Evolutionary conservation across 2,888 invertebrate genomes (phyloP).

Genomic region (Gymnosoma rotundatum): DNA sequence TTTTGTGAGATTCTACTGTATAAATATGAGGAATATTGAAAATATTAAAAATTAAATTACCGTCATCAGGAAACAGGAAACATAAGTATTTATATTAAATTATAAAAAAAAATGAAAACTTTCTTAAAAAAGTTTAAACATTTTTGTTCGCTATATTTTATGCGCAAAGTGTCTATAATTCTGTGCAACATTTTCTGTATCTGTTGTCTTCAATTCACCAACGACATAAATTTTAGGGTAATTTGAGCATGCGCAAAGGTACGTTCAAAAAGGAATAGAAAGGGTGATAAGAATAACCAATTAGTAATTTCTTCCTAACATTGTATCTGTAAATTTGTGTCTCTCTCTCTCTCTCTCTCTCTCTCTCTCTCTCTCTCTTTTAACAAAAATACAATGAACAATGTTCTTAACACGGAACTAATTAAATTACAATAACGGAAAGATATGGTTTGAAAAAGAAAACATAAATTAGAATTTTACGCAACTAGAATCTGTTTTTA

Average conservation of each 20-base stretch:
- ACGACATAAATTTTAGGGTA: background rate
- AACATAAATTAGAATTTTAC: slow-evolving; percentile 7
- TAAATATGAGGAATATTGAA: too few relatives aligned
- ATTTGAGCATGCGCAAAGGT: background rate
- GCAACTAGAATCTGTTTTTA: background rate
- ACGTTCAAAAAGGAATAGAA: background rate
- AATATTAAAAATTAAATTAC: too few relatives aligned
- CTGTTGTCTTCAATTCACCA: background rate
- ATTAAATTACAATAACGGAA: slow-evolving; percentile 56
- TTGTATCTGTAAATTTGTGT: background rate
- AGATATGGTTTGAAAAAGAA: slow-evolving; percentile 24
- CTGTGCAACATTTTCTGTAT: too few relatives aligned
- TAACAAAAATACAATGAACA: slow-evolving; percentile 1
- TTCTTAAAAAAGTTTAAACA: too few relatives aligned
- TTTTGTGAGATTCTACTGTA: slow-evolving; percentile 30
- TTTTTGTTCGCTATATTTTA: too few relatives aligned
- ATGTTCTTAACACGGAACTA: slow-evolving; percentile 53
- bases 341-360: background rate
- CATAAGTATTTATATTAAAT: too few relatives aligned
- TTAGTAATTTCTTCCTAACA: slow-evolving; percentile 50
- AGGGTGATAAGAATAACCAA: slow-evolving; percentile 13
- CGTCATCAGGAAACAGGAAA: too few relatives aligned
- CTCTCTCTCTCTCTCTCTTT: background rate
- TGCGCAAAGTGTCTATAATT: too few relatives aligned
- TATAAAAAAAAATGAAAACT: too few relatives aligned